phyloP scores from a whole-genome alignment of 2,113 vertebrate genomes.

The Lamprologus ornatipinnis region DNA sequence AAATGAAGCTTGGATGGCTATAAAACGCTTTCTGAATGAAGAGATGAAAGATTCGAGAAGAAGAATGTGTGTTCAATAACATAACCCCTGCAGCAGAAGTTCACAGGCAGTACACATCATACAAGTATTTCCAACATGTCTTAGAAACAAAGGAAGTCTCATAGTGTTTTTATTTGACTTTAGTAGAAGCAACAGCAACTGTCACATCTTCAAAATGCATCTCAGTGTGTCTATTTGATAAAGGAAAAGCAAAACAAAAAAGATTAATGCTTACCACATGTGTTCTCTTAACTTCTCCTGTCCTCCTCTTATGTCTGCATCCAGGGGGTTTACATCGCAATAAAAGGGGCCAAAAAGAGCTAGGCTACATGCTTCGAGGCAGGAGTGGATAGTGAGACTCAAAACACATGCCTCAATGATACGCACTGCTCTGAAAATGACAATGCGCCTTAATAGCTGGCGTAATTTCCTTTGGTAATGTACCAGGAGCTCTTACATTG shows the following conservation, averaged over 20 bases:
- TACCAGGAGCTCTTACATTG: background rate
- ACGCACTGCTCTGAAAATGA: slow-evolving; percentile 16
- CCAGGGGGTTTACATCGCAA: slow-evolving; percentile 42
- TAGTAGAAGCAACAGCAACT: slow-evolving; percentile 9
- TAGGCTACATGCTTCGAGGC: slow-evolving; percentile 12
- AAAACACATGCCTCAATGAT: slow-evolving; percentile 23
- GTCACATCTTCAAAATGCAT: slow-evolving; percentile 32
- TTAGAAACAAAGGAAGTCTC: background rate
- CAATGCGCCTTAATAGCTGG: background rate
- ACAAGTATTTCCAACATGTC: background rate
- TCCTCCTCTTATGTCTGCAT: slow-evolving; percentile 14
- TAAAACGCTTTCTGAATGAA: background rate
- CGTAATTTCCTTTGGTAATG: slow-evolving; percentile 14
- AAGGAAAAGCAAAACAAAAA: slow-evolving; percentile 8
- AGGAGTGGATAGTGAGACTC: slow-evolving; percentile 10
- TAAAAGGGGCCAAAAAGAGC: slow-evolving; percentile 42
- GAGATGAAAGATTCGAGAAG: background rate
- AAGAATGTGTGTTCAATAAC: slow-evolving; percentile 13
- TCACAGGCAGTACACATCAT: background rate
- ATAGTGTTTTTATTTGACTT: slow-evolving; percentile 1
- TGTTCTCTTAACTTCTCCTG: slow-evolving; percentile 11
- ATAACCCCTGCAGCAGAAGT: background rate
- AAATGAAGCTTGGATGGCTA: slow-evolving; percentile 19
- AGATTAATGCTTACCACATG: slow-evolving; percentile 58
- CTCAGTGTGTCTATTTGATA: slow-evolving; percentile 30